Conservation (phyloP, 2,113 vertebrate genomes). For the Cepphus grylle region DNA sequence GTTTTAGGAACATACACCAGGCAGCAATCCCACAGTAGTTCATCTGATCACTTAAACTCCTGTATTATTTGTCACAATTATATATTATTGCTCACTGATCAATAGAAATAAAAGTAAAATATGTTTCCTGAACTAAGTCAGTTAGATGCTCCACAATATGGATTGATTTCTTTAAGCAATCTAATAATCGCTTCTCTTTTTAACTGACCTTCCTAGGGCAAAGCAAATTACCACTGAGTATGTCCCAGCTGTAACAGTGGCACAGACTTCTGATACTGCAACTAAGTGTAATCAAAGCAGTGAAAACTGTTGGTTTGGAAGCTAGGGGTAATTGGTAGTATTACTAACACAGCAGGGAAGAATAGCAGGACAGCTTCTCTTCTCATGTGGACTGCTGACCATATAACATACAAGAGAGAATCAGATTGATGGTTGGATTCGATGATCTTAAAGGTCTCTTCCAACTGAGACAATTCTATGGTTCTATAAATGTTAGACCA, state of each 20-base stretch:
- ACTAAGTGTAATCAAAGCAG: background rate
- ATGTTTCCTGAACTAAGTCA: background rate
- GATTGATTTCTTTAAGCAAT: constrained; percentile 22
- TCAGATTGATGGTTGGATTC: background rate
- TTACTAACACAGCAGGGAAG: background rate
- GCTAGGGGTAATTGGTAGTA: background rate
- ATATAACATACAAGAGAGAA: background rate
- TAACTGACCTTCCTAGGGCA: background rate
- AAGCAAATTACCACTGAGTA: background rate
- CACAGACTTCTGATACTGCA: background rate
- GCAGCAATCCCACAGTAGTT: background rate
- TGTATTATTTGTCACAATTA: background rate
- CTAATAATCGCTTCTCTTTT: background rate
- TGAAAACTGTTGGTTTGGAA: background rate
- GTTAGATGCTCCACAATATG: background rate
- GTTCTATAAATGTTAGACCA: background rate
- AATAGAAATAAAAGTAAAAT: constrained; percentile 17
- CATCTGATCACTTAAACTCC: background rate
- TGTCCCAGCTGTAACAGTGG: background rate
- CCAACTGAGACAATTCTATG: background rate
- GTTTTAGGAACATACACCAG: background rate
- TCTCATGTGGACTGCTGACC: background rate
- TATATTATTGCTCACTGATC: background rate
- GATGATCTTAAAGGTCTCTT: background rate
- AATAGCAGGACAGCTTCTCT: background rate